phyloP scores from a whole-genome alignment of 2,888 invertebrate genomes.

The Tenthredo notha region DNA sequence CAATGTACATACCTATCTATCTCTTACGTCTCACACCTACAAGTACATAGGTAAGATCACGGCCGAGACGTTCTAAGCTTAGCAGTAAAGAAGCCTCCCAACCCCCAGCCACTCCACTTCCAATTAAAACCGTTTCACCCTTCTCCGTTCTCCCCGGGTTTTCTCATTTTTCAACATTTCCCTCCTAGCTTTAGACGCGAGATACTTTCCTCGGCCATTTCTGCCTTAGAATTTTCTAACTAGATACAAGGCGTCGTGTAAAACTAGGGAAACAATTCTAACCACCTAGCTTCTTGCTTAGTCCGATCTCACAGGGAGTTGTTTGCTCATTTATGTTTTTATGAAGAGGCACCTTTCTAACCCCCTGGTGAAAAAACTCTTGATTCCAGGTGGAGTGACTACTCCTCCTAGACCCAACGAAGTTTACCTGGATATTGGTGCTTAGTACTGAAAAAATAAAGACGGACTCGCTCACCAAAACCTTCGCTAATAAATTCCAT shows the following conservation, averaged over 20 bases:
- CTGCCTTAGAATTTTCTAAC: slow-evolving; percentile 13
- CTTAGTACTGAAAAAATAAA: slow-evolving; percentile 26
- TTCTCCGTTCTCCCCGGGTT: slow-evolving; percentile 58
- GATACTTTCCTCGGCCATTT: slow-evolving; percentile 35
- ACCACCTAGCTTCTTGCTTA: not conserved
- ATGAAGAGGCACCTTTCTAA: not conserved
- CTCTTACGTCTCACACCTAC: slow-evolving; percentile 16
- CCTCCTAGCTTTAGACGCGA: slow-evolving; percentile 44
- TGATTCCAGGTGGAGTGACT: slow-evolving; percentile 58
- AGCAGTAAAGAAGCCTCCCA: slow-evolving; percentile 49
- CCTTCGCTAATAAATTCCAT: slow-evolving; percentile 77
- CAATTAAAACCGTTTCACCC: slow-evolving; percentile 64
- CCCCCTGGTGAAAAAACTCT: slow-evolving; percentile 62
- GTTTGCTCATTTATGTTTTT: slow-evolving; percentile 29
- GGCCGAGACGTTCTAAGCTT: slow-evolving; percentile 38
- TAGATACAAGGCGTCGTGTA: not conserved
- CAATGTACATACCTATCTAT: slow-evolving; percentile 20
- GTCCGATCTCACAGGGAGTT: not conserved
- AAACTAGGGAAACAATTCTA: not conserved
- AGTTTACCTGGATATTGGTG: slow-evolving; percentile 46
- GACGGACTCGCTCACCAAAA: slow-evolving; percentile 40
- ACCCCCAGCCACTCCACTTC: slow-evolving; percentile 55
- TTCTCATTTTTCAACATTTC: slow-evolving; percentile 70
- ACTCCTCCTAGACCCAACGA: slow-evolving; percentile 10
- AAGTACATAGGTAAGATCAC: slow-evolving; percentile 43